Evolutionary conservation across 2,888 invertebrate species (phyloP).

Genomic region (Hipparchia sbordonii): DNA sequence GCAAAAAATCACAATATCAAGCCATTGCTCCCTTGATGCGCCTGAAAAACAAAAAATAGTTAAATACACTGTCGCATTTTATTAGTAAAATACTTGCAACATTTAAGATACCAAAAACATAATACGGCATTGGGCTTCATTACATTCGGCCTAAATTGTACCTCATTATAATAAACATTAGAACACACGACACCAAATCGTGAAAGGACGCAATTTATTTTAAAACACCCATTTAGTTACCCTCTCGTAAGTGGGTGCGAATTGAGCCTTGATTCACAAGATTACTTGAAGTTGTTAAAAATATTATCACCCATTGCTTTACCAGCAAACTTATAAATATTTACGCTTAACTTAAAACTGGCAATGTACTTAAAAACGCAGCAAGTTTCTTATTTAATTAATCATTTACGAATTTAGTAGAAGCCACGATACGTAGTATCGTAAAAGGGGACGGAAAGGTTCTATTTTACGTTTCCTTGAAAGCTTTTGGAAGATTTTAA

Average conservation of each 20-base stretch:
- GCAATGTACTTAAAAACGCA: neutral
- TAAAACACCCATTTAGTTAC: constrained; percentile 31
- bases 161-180: constrained; percentile 30
- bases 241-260: constrained; percentile 30
- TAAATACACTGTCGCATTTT: too few relatives aligned
- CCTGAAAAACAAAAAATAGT: too few relatives aligned
- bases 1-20: too few relatives aligned
- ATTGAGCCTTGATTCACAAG: constrained; percentile 14
- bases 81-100: too few relatives aligned
- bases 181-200: constrained; percentile 13
- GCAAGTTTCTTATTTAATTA: neutral
- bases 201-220: constrained; percentile 29
- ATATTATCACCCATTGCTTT: neutral
- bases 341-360: neutral
- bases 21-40: too few relatives aligned
- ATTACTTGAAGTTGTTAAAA: neutral
- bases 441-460: constrained; percentile 31
- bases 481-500: constrained; percentile 32
- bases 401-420: neutral
- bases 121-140: constrained; percentile 6
- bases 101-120: neutral
- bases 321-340: neutral
- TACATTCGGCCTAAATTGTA: constrained; percentile 4
- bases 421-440: neutral
- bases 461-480: constrained; percentile 21